phyloP scores from a whole-genome alignment of 2,113 vertebrate genomes.

The Ciconia maguari region DNA sequence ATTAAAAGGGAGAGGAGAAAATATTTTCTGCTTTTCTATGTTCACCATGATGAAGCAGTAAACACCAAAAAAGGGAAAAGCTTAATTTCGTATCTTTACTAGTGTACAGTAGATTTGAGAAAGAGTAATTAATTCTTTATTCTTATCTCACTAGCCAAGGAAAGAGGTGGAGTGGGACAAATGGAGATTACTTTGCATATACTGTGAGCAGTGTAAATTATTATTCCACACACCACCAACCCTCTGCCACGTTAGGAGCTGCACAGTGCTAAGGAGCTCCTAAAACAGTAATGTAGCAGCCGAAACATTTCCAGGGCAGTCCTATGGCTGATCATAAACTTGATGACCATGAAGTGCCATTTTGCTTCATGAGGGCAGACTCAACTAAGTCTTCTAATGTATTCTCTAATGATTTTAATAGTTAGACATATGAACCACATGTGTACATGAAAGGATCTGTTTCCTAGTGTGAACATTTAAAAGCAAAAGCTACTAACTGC shows the following conservation, averaged over 20 bases:
- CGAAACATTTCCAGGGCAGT: neutral
- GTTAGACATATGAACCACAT: neutral
- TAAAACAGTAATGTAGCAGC: neutral
- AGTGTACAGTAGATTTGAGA: neutral
- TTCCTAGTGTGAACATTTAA: neutral
- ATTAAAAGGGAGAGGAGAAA: neutral
- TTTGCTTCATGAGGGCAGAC: neutral
- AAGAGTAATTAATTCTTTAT: neutral
- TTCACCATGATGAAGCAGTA: neutral
- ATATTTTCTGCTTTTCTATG: neutral
- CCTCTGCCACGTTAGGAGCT: neutral
- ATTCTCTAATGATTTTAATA: neutral
- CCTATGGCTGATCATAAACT: neutral
- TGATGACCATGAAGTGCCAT: neutral
- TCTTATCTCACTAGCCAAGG: neutral
- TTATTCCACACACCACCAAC: neutral
- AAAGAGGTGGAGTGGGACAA: neutral
- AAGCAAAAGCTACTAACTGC: neutral
- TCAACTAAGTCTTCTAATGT: neutral
- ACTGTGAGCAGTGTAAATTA: fast-evolving
- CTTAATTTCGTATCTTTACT: neutral
- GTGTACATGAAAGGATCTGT: neutral
- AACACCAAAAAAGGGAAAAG: neutral
- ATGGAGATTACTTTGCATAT: neutral
- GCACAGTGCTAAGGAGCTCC: neutral